phyloP scores from a whole-genome alignment of 2,797 vertebrate genomes.

The Serranus cabrilla region DNA sequence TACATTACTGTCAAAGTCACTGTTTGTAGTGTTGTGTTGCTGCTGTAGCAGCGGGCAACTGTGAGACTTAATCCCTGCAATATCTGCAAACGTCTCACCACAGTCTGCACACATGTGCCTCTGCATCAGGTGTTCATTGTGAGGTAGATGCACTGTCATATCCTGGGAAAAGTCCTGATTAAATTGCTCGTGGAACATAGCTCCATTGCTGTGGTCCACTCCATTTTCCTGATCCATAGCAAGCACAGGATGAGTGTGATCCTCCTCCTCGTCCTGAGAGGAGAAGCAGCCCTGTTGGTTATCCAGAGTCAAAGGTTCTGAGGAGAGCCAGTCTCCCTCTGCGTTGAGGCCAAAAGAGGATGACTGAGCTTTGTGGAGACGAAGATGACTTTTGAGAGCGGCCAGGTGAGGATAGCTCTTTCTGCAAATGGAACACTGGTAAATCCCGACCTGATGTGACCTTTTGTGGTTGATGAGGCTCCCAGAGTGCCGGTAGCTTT shows the following conservation, averaged over 20 bases:
- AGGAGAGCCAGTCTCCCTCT: slow-evolving; percentile 86
- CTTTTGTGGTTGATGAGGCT: slow-evolving; percentile 94
- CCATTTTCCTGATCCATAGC: slow-evolving; percentile 69
- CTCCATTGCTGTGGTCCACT: slow-evolving; percentile 51
- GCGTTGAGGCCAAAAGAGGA: slow-evolving; percentile 67
- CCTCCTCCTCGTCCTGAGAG: slow-evolving; percentile 67
- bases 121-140: slow-evolving; percentile 79
- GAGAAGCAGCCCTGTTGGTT: slow-evolving; percentile 76
- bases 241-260: slow-evolving; percentile 40
- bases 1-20: slow-evolving; percentile 58
- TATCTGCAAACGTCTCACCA: slow-evolving; percentile 85
- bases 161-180: slow-evolving; percentile 76
- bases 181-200: slow-evolving; percentile 73
- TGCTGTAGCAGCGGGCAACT: slow-evolving; percentile 81
- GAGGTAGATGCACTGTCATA: slow-evolving; percentile 79
- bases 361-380: slow-evolving; percentile 88
- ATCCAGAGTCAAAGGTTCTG: slow-evolving; percentile 83
- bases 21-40: slow-evolving; percentile 64
- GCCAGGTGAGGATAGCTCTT: slow-evolving; percentile 91
- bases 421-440: slow-evolving; percentile 91
- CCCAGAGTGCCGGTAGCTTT: slow-evolving; percentile 93
- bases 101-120: slow-evolving; percentile 90
- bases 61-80: slow-evolving; percentile 86
- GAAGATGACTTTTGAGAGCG: slow-evolving; percentile 92
- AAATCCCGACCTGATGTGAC: slow-evolving; percentile 93